Percentiles rank a stretch among this genome's conserved stretches.
These are phyloP conservation scores for Ceyx cyanopectus DNA, from an alignment of 2,113 vertebrate species.

Conservation along the genomic window DNA sequence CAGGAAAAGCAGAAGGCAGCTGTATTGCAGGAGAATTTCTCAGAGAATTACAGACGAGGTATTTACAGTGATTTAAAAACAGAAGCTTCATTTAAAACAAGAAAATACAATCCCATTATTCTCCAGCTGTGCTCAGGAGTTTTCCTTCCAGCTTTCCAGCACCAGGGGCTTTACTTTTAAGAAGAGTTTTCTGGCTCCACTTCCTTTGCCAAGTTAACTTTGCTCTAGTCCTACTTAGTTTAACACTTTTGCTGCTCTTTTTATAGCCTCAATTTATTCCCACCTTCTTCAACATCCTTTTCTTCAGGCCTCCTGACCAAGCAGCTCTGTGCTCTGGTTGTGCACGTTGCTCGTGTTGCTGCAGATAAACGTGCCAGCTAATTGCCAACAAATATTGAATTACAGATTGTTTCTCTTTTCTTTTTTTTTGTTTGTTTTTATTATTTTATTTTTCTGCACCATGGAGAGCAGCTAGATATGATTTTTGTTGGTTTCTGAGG, in stretches of 20 bases:
- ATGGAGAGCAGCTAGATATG: not conserved
- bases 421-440: not conserved
- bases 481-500: not conserved
- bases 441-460: not conserved
- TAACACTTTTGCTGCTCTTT: not conserved
- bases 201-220: not conserved
- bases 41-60: not conserved
- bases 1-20: not conserved
- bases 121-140: not conserved
- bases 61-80: not conserved
- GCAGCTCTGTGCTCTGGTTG: not conserved
- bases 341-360: not conserved
- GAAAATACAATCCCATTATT: not conserved
- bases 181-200: not conserved
- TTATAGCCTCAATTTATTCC: not conserved
- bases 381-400: not conserved
- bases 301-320: not conserved
- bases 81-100: not conserved
- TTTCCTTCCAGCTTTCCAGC: not conserved
- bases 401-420: not conserved
- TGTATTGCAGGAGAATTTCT: not conserved
- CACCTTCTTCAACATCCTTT: not conserved
- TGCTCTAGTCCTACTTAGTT: not conserved
- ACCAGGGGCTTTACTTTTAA: not conserved
- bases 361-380: not conserved